Evolutionary conservation across 2,797 vertebrate species (phyloP).

Genomic region (Amblyopsis hoosieri): DNA sequence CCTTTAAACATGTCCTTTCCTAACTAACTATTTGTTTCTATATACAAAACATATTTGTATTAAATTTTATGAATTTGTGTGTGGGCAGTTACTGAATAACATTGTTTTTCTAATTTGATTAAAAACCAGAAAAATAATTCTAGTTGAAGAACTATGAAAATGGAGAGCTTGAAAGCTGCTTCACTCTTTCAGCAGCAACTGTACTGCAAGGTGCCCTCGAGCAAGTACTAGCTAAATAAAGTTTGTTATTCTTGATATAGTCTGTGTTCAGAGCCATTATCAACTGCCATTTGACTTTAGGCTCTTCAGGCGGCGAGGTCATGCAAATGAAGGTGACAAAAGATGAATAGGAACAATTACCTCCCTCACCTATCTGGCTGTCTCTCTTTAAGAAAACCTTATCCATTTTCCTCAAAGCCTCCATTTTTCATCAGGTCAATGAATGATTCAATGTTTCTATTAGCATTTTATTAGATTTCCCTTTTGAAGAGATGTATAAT

Average conservation of each 20-base stretch:
- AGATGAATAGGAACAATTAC: slow-evolving; percentile 76
- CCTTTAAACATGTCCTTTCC: too few relatives aligned
- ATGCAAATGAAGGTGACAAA: slow-evolving; percentile 59
- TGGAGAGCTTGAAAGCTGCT: too few relatives aligned
- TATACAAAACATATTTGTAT: too few relatives aligned
- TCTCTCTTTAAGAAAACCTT: slow-evolving; percentile 55
- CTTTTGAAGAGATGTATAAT: slow-evolving; percentile 68
- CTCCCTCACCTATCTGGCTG: slow-evolving; percentile 51
- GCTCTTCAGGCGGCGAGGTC: slow-evolving; percentile 30
- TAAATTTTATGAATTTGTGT: too few relatives aligned
- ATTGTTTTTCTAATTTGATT: too few relatives aligned
- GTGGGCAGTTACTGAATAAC: too few relatives aligned
- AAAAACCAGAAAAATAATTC: neutral
- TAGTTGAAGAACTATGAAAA: neutral
- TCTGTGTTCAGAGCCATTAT: neutral
- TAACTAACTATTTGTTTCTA: too few relatives aligned
- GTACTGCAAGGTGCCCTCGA: too few relatives aligned
- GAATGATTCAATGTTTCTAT: slow-evolving; percentile 77
- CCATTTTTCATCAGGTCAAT: slow-evolving; percentile 73
- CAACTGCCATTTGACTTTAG: slow-evolving; percentile 44
- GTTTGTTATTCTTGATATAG: neutral
- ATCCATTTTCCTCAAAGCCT: slow-evolving; percentile 58
- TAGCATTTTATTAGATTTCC: slow-evolving; percentile 72
- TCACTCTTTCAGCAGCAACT: too few relatives aligned
- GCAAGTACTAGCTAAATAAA: neutral